Evolutionary conservation across 2,888 invertebrate species (phyloP), one percentile per base, ranked within the genome.

Genomic region (Polylopha cassiicola): DNA sequence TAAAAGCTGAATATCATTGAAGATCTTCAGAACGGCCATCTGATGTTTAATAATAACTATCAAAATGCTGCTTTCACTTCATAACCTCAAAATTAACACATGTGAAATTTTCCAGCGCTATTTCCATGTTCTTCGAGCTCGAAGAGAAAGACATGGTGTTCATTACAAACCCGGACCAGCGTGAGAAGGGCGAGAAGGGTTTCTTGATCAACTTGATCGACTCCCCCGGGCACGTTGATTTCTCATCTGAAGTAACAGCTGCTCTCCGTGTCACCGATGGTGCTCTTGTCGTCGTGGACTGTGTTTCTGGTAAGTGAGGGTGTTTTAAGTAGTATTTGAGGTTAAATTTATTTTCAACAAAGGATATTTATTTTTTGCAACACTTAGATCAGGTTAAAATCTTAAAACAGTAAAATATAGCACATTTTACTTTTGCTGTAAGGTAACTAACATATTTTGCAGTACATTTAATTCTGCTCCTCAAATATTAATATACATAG

Each of bases 141-240:
- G 92, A 94, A 37, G 94, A 95, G 61, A 96, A 96, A 80, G 99
- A 99, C 88, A 87, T 95, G 73, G 89, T 92, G 8, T 97, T 98
- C 89, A 97, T 99, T 75, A 95, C 92, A 57, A 92, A 92, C 65
- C 88, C 90, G 24, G 95, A 95, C 81, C 97, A 97, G 82, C 91
- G 95, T 68, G 97, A 98, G 68, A 95, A 94, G 87, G 91, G 87
- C 17, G 92, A 92, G 58, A 94, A 92, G 81, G 98, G 98, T 87
- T 99, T 99, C 91, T 93, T 99, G 85, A 99, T 99, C 88, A 99
- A 99, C 85, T 87, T 99, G 85, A 99, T 99, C 63, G 99, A 99
- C 87, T 99, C 99, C 10, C 99, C 99, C 57, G 99, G 99, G 54
- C 99, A 99, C 93, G 99, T 99, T 71, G 99, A 99, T 87, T 99